Base-by-base conservation (phyloP, 2,888 invertebrate species). In the Dicroscelio sp. region DNA sequence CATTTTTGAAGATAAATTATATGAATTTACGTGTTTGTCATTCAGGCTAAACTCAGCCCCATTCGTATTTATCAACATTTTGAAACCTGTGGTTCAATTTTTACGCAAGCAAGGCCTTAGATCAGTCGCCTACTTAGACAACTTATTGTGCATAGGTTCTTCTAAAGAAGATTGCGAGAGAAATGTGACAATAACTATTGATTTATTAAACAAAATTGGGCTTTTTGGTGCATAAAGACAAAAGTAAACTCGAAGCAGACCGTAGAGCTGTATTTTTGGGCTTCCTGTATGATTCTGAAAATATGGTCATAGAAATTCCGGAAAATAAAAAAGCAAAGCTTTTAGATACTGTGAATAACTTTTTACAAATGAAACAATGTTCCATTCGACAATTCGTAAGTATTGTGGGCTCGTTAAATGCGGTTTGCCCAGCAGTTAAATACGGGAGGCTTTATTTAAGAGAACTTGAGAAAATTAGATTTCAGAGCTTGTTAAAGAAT, bases 381-480 rank as follows among this genome's bases (percentile, higher is more conserved):
- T 48, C 30, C 25, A 71, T 71, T 27, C n/a, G 48, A 25, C 20
- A 71, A 3, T 71, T 71, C 4, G 48, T 43, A 27, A 71, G 38
- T 25, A 14, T 71, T 14, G 1, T 43, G 17, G 67, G 71, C 14
- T 43, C 48, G 1, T 27, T 71, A 0, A 71, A 71, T 25, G 38
- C 71, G 1, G 48, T 71, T 4, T 71, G 43, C 43, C 71, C 71
- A 25, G 25, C 35, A 1, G n/a, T 71, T 1, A 71, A 43, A 14
- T 71, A 71, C 14, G 20, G 71, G 1, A 71, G 48, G 25, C 27
- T 71, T 1, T 71, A 43, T 25, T 71, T 71, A 17, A 38, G 48
- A n/a, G 71, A 71, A 20, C 14, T 71, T 4, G 71, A 71, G 31
- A 8, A 71, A 71, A 25, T 71, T 38, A 71, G 71, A 38, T 71